Evolutionary conservation across 1,140 invertebrate genomes (phyloP).

Genomic region (Papilio helenus): DNA sequence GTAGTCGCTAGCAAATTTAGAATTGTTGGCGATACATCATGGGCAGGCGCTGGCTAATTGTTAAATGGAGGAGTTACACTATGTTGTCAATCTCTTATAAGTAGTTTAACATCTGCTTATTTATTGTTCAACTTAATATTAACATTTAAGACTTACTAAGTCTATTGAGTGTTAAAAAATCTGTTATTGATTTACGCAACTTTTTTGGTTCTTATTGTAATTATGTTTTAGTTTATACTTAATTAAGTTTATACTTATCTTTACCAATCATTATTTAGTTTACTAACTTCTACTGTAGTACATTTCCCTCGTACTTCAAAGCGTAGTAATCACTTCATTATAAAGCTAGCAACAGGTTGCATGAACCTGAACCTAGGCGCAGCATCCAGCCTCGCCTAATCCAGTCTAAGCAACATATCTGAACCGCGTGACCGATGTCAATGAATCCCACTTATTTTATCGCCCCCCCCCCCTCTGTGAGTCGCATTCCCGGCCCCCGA

Average conservation of each 20-base stretch:
- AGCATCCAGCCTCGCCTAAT: slow-evolving; percentile 47
- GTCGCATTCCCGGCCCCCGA: slow-evolving; percentile 43
- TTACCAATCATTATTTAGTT: background rate
- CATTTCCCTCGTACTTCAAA: background rate
- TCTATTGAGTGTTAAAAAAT: no score
- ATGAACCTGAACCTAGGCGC: slow-evolving; percentile 1
- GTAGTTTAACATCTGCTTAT: background rate
- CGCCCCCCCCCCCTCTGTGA: slow-evolving; percentile 49
- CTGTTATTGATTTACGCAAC: no score
- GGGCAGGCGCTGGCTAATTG: background rate
- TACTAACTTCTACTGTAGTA: background rate
- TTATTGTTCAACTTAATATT: no score
- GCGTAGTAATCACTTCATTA: slow-evolving; percentile 35
- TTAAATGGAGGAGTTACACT: background rate
- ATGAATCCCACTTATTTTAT: slow-evolving; percentile 69
- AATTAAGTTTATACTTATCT: background rate
- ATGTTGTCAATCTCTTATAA: background rate
- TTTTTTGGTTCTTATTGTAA: no score
- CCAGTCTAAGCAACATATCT: slow-evolving; percentile 62
- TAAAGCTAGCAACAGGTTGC: slow-evolving; percentile 29
- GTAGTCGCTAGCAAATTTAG: background rate
- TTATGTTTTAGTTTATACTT: no score
- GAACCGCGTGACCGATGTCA: slow-evolving; percentile 67
- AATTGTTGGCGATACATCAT: background rate
- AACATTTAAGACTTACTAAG: no score